Evolutionary conservation across 2,888 invertebrate genomes (phyloP).

Genomic region (Tipula lateralis): DNA sequence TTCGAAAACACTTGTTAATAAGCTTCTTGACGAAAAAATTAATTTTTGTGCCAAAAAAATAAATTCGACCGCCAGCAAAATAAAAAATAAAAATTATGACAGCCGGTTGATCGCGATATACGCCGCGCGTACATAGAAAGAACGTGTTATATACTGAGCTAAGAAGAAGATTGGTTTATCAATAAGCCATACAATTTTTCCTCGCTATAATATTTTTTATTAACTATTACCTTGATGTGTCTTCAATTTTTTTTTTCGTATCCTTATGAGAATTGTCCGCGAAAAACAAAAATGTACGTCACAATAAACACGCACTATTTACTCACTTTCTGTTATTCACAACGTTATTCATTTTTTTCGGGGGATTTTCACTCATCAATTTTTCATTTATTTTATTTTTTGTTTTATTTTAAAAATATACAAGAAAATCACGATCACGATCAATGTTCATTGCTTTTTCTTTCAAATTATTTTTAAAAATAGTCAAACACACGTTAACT

Average conservation of each 20-base stretch:
- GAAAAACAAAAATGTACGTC: neutral
- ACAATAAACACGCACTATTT: neutral
- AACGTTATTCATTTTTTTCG: neutral
- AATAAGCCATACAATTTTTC: neutral
- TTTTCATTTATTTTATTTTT: neutral
- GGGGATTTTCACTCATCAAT: neutral
- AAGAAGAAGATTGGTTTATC: neutral
- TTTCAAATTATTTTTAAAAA: neutral
- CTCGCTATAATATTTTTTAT: neutral
- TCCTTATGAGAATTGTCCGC: neutral
- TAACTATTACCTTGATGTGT: neutral
- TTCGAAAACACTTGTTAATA: neutral
- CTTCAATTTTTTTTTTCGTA: neutral
- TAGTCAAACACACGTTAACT: neutral
- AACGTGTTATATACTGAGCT: no score
- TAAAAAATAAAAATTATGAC: neutral
- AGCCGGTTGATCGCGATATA: neutral
- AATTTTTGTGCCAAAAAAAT: neutral
- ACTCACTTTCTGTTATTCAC: neutral
- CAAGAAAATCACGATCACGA: conserved; percentile 11
- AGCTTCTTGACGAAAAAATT: neutral
- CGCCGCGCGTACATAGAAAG: neutral
- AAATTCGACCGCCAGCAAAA: neutral
- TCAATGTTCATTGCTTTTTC: conserved; percentile 9
- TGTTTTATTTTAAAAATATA: neutral